A percentile compares a stretch with the other conserved stretches of the same genome.
These are phyloP conservation scores for Hipposideros larvatus DNA, from an alignment of 2,797 vertebrate species.

Conservation along the genomic window DNA sequence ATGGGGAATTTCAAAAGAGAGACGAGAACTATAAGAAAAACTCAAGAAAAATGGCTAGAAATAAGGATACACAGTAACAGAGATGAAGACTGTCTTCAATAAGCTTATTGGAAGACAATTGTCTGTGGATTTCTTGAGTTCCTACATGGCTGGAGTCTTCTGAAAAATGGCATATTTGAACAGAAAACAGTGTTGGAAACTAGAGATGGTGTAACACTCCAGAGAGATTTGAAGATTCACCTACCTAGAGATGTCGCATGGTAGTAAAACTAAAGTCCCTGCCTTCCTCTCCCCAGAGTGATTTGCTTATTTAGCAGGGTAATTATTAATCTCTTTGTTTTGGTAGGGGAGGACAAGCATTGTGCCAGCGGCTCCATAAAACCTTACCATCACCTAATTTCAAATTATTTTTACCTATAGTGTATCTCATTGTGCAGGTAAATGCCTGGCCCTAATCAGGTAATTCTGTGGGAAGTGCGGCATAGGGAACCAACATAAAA, in stretches of 20 bases:
- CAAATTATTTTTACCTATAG: neutral
- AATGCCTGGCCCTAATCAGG: neutral
- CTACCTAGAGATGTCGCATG: neutral
- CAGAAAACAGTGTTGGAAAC: neutral
- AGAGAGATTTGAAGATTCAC: neutral
- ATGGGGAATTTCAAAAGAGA: neutral
- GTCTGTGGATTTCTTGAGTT: neutral
- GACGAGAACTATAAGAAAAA: neutral
- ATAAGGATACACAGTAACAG: neutral
- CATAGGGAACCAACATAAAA: neutral
- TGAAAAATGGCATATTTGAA: neutral
- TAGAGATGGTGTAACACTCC: neutral
- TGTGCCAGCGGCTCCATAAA: neutral
- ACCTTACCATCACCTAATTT: neutral
- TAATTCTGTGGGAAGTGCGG: neutral
- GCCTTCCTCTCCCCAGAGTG: neutral
- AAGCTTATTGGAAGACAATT: neutral
- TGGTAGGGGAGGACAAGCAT: neutral
- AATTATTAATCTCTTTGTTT: neutral
- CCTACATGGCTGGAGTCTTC: neutral
- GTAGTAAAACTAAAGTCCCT: neutral
- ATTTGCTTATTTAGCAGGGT: neutral
- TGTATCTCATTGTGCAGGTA: neutral
- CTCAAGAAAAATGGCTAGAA: neutral
- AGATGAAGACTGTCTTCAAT: neutral